Conservation (phyloP, 2,888 invertebrate genomes). For the Oxytorus armatus region DNA sequence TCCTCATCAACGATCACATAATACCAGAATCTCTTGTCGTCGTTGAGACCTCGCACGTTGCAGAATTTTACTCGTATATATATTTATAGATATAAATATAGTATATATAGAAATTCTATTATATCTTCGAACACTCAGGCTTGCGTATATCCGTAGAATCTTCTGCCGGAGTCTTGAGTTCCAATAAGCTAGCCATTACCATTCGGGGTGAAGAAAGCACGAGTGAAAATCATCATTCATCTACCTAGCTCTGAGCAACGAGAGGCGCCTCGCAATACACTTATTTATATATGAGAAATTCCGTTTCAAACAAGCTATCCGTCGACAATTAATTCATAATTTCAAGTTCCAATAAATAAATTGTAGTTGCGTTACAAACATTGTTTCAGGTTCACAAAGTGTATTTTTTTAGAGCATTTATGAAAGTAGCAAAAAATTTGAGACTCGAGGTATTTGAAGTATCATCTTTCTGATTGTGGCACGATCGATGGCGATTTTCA, state of each 20-base stretch:
- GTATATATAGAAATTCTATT: not conserved
- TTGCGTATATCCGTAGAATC: not conserved
- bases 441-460: too few species aligned
- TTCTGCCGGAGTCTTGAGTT: not conserved
- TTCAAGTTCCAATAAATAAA: not conserved
- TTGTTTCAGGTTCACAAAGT: too few species aligned
- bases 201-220: constrained; percentile 55
- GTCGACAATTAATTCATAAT: not conserved
- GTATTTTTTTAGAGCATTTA: too few species aligned
- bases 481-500: too few species aligned
- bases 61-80: constrained; percentile 16
- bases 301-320: not conserved
- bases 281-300: not conserved
- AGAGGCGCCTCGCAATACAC: constrained; percentile 15
- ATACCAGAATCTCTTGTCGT: constrained; percentile 20
- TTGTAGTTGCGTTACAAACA: too few species aligned
- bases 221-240: constrained; percentile 54
- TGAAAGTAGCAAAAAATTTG: too few species aligned
- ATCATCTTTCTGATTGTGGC: too few species aligned
- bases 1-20: constrained; percentile 55
- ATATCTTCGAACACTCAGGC: not conserved
- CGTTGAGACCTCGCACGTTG: constrained; percentile 25
- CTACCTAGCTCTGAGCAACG: constrained; percentile 20
- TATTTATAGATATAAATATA: not conserved
- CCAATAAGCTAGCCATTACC: constrained; percentile 44